Evolutionary conservation across 1,140 invertebrate genomes (phyloP), one percentile per base, ranked within the genome.

Genomic region (Atta texana): DNA sequence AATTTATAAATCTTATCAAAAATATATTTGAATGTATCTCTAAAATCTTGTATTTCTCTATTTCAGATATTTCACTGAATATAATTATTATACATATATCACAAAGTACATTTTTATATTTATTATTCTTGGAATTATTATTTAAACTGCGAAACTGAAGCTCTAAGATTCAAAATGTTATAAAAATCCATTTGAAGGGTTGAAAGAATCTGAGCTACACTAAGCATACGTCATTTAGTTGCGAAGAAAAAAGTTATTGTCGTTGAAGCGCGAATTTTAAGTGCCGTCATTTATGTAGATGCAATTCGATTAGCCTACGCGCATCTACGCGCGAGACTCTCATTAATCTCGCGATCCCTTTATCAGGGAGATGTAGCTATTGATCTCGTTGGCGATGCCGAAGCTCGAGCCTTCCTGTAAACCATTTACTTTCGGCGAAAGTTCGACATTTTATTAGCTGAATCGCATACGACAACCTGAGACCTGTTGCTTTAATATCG

Each of bases 221-320:
- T 72, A 75, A 84, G 55, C 8, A 21, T 18, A 24, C 28, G 12
- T 74, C 14, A 74, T n/a, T 84, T 63, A 51, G 49, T 21, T 61
- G n/a, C n/a, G 7, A 84, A 74, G 55, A 74, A 82, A 51, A 31
- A 84, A 51, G 14, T 63, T 49, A 39, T 75, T 28, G 18, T 4
- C 16, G 0, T 57, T 24, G 10, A 2, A 63, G 39, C 80, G 39
- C 34, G 53, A 74, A 75, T 84, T 84, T 75, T 63, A 75, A 84
- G 57, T 75, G 55, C 39, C 8, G 57, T 51, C 69, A 34, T n/a
- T 84, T 75, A 61, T 44, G 28, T 39, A 84, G 68, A 16, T 75
- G 69, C 69, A 84, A 84, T 61, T 84, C 28, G 80, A 75, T 84
- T 84, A 84, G 69, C 44, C n/a, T n/a, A n/a, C n/a, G n/a, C 24